phyloP scores from a whole-genome alignment of 2,888 invertebrate species.

The Drosophila sordidula region DNA sequence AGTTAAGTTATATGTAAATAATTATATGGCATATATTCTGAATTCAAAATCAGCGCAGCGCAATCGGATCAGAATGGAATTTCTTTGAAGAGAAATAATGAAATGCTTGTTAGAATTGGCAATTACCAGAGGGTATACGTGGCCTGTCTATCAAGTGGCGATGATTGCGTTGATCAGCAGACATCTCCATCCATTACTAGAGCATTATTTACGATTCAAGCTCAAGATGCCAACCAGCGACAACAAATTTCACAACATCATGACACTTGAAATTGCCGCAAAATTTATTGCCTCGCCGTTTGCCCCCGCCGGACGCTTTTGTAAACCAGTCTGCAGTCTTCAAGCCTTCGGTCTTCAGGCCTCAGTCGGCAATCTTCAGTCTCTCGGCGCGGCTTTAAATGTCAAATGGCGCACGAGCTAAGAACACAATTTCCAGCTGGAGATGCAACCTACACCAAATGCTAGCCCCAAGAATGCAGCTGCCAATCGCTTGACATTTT shows the following conservation, averaged over 20 bases:
- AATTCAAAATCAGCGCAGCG: constrained; percentile 30
- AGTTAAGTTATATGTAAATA: background rate
- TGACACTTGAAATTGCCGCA: constrained; percentile 63
- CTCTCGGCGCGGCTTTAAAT: constrained; percentile 39
- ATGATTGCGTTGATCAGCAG: constrained; percentile 38
- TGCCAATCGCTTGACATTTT: constrained; percentile 55
- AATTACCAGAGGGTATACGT: constrained; percentile 47
- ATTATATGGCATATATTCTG: constrained; percentile 20
- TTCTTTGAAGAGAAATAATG: constrained; percentile 35
- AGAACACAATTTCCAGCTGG: constrained; percentile 52
- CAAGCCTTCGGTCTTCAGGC: constrained; percentile 38
- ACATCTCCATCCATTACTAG: constrained; percentile 64
- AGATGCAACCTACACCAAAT: constrained; percentile 50
- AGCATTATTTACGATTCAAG: constrained; percentile 79
- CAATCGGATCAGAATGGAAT: constrained; percentile 33
- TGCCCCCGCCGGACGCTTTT: constrained; percentile 33
- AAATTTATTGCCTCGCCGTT: constrained; percentile 67
- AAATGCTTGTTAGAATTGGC: constrained; percentile 54
- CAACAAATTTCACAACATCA: constrained; percentile 76
- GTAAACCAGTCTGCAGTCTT: constrained; percentile 50
- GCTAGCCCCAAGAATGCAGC: constrained; percentile 46
- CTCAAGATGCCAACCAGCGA: constrained; percentile 73
- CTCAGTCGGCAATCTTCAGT: constrained; percentile 27
- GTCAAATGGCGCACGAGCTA: constrained; percentile 60
- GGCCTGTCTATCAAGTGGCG: constrained; percentile 57